phyloP scores from a whole-genome alignment of 2,797 vertebrate species.

The Sebastes aleutianus region DNA sequence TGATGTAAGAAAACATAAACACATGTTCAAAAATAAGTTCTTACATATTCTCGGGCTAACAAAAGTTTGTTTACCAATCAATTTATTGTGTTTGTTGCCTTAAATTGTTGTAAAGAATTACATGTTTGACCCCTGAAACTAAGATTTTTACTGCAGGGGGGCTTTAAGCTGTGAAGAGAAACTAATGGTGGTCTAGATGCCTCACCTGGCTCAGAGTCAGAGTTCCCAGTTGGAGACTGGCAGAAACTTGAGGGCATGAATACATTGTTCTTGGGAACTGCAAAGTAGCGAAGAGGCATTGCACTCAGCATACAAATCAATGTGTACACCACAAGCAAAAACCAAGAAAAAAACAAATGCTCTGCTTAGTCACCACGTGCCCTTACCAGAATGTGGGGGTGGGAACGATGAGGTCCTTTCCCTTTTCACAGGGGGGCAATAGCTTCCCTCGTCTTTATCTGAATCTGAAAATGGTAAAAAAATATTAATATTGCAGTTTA shows the following conservation, averaged over 20 bases:
- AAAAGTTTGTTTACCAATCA: background rate
- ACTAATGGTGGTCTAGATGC: slow-evolving; percentile 25
- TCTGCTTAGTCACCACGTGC: slow-evolving; percentile 45
- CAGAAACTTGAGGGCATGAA: slow-evolving; percentile 98
- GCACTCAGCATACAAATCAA: slow-evolving; percentile 72
- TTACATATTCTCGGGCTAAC: background rate
- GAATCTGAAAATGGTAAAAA: slow-evolving; percentile 84
- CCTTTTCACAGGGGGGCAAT: slow-evolving; percentile 94
- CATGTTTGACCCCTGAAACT: background rate
- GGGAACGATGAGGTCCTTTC: slow-evolving; percentile 97
- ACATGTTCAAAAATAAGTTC: background rate
- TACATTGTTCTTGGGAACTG: slow-evolving; percentile 97
- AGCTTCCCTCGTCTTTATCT: slow-evolving; percentile 93
- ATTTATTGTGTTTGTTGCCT: background rate
- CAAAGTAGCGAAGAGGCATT: slow-evolving; percentile 58
- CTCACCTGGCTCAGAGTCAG: slow-evolving; percentile 95
- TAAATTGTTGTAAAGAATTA: background rate
- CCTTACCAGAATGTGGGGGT: slow-evolving; percentile 93
- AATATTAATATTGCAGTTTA: background rate
- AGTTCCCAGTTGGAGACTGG: slow-evolving; percentile 93
- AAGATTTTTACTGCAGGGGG: background rate
- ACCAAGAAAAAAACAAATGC: slow-evolving; percentile 39
- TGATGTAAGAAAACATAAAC: background rate
- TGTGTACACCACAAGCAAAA: slow-evolving; percentile 52
- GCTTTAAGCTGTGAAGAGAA: slow-evolving; percentile 24